Evolutionary conservation across 2,888 invertebrate genomes (phyloP).

Genomic region (Spisula subtruncata): DNA sequence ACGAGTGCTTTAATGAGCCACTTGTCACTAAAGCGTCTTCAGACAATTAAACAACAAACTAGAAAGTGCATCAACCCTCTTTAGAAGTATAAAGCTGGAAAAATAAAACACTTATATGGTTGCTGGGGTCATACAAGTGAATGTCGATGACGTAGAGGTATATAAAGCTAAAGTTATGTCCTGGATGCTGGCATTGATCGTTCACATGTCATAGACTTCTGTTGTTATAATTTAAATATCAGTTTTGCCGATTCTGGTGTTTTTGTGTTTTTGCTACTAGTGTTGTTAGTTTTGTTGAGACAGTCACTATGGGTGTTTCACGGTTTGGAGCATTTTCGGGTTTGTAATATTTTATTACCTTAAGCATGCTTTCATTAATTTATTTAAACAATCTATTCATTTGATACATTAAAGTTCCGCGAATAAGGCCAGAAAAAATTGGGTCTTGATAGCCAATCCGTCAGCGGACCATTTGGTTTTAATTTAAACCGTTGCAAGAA

Average conservation of each 20-base stretch:
- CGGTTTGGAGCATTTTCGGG: slow-evolving; percentile 41
- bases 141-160: neutral
- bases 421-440: too few relatives aligned
- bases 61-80: slow-evolving; percentile 43
- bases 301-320: neutral
- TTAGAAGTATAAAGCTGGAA: neutral
- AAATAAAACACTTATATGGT: slow-evolving; percentile 22
- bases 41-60: slow-evolving; percentile 32
- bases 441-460: too few relatives aligned
- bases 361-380: neutral
- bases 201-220: neutral
- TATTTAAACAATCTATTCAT: too few relatives aligned
- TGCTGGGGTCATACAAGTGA: slow-evolving; percentile 13
- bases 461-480: too few relatives aligned
- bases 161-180: neutral
- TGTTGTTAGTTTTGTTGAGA: neutral
- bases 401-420: too few relatives aligned
- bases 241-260: neutral
- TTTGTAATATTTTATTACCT: neutral
- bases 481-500: too few relatives aligned
- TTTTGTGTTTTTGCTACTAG: neutral
- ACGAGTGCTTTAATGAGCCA: slow-evolving; percentile 2
- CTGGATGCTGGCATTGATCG: neutral
- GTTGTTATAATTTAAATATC: neutral
- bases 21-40: slow-evolving; percentile 23